Percentiles rank a stretch among this genome's conserved stretches.
Conservation (phyloP, 2,888 invertebrate genomes). For the Erynnis tages region DNA sequence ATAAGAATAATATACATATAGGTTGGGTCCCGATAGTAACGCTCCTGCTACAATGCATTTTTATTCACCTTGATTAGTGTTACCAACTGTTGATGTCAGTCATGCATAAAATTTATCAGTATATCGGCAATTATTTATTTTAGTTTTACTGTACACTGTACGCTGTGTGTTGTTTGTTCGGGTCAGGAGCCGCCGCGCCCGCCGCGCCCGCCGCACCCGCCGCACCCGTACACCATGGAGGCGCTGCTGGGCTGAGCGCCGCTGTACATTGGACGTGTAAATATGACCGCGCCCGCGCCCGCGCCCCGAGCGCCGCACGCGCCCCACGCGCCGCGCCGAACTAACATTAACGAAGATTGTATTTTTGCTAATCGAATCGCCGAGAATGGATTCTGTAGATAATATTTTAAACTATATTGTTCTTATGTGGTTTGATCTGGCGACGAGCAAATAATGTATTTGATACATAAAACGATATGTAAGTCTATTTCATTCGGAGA, state of each 20-base stretch:
- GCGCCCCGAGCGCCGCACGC: conserved; percentile 14
- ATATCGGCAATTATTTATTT: no score
- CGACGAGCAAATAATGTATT: conserved; percentile 80
- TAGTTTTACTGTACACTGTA: no score
- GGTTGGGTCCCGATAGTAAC: no score
- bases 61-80: no score
- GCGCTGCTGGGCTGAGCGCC: conserved; percentile 81
- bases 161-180: no score
- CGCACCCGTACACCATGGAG: conserved; percentile 85
- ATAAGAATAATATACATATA: no score
- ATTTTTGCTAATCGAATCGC: conserved; percentile 80
- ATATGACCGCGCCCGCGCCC: conserved; percentile 44
- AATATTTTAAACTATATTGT: conserved; percentile 80
- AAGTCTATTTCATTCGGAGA: conserved; percentile 83
- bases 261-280: conserved; percentile 65
- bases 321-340: conserved; percentile 14
- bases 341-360: conserved; percentile 64
- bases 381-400: conserved; percentile 80
- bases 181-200: conserved; percentile 58
- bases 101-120: no score
- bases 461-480: conserved; percentile 82
- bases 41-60: no score
- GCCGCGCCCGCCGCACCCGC: conserved; percentile 61
- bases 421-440: conserved; percentile 81
- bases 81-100: no score